Conservation (phyloP, 2,797 vertebrate species). For the Smutsia gigantea region DNA sequence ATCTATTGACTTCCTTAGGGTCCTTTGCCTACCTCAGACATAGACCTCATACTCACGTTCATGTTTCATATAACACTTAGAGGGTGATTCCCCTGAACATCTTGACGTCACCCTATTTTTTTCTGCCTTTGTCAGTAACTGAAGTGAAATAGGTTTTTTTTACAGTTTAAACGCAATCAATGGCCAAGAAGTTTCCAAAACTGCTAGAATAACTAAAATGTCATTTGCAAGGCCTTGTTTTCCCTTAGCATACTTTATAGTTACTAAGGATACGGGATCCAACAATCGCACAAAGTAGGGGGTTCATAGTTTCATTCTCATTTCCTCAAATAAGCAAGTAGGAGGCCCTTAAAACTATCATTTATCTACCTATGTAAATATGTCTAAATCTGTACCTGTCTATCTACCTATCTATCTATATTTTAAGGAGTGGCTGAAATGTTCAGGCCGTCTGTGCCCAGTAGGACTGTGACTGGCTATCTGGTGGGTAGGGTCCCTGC, state of each 20-base stretch:
- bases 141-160: neutral
- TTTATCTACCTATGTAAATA: neutral
- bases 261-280: neutral
- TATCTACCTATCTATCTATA: neutral
- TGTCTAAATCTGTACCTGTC: neutral
- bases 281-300: neutral
- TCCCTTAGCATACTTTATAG: neutral
- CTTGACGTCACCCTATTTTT: neutral
- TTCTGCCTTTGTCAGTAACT: neutral
- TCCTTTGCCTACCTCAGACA: neutral
- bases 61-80: neutral
- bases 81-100: neutral
- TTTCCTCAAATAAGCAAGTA: constrained; percentile 40
- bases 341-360: neutral
- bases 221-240: neutral
- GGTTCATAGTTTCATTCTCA: neutral
- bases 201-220: neutral
- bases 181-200: neutral
- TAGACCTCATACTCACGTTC: neutral
- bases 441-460: neutral
- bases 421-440: neutral
- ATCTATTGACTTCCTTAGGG: neutral
- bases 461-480: neutral
- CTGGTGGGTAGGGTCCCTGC: neutral
- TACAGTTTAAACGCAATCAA: neutral